Base-by-base conservation (phyloP, 2,113 vertebrate genomes). In the Urocitellus parryii region DNA sequence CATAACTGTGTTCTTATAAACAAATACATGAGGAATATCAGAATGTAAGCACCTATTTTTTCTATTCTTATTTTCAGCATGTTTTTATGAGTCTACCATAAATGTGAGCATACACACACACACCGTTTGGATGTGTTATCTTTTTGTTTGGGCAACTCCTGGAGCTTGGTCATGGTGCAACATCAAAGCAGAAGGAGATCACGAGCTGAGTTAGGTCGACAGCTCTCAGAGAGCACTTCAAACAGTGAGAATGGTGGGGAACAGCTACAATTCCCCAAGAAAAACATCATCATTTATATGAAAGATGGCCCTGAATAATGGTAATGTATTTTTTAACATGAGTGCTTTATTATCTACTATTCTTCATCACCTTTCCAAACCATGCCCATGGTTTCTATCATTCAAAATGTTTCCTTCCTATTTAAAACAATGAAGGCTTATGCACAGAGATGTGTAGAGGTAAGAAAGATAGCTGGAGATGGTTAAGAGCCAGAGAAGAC, bases 111-210 rank as follows among this genome's bases (percentile, higher is more conserved):
- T 4, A 88, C 88, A 90, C 61, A 94, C n/a, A 81, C 86, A 67
- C 96, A 97, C 92, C 90, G 87, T 93, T 94, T 93, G 76, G 34
- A 94, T 85, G 81, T 88, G 85, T 72, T 93, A 88, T 72, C 96
- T 42, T 97, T 97, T 96, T 94, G 37, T 91, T 97, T 96, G 63
- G 58, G 86, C 80, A 97, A 58, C 83, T 98, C 92, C 78, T 96
- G 77, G 78, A 97, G 91, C 58, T 93, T 97, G 73, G 67, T 96
- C 90, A 73, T 78, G 92, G 89, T 95, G 84, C 96, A 97, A 97
- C 93, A 97, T 98, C 98, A 98, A 98, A 98, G 96, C 37, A 61
- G 72, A 84, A 97, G 83, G 29, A 97, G 94, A 97, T 97, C 97
- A 97, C 25, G 77, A 94, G 72, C 76, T 72, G 90, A 97, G 97